Conservation (phyloP, 1,140 invertebrate species). For the Lepidotrigona ventralis region DNA sequence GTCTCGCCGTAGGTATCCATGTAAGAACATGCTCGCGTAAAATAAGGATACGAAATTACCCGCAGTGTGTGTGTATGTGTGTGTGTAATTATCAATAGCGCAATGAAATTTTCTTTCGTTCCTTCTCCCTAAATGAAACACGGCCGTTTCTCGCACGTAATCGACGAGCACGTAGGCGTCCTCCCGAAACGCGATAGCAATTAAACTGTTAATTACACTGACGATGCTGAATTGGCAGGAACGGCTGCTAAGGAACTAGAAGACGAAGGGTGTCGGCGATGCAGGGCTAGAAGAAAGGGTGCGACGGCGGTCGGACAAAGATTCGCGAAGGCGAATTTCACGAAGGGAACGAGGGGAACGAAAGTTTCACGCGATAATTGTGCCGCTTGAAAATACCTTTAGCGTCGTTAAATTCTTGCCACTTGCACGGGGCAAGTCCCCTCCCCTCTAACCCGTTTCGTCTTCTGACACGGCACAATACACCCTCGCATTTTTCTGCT, state of each 20-base stretch:
- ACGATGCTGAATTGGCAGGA: slow-evolving; percentile 8
- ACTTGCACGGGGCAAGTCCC: not conserved
- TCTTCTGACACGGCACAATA: slow-evolving; percentile 12
- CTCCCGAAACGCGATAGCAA: slow-evolving; percentile 23
- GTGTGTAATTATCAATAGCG: slow-evolving; percentile 3
- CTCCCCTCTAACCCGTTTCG: slow-evolving; percentile 20
- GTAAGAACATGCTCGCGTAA: not conserved
- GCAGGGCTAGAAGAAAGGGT: not conserved
- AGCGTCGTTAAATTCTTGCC: slow-evolving; percentile 43
- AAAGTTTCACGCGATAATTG: slow-evolving; percentile 70
- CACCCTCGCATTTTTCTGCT: slow-evolving; percentile 16
- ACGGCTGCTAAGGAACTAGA: not conserved
- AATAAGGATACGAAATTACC: too few species aligned
- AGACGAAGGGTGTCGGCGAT: slow-evolving; percentile 10
- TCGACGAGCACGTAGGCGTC: not conserved
- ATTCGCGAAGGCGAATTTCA: slow-evolving; percentile 18
- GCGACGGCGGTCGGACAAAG: slow-evolving; percentile 12
- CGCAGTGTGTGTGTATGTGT: too few species aligned
- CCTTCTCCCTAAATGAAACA: not conserved
- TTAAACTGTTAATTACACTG: slow-evolving; percentile 44
- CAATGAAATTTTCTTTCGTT: not conserved
- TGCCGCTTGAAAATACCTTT: slow-evolving; percentile 67
- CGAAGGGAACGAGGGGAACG: slow-evolving; percentile 8
- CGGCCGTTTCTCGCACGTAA: not conserved
- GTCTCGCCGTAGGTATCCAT: too few species aligned